Base-by-base conservation (phyloP, 30 jellyfish, hydroid and myxozoan species). In the Turritopsis dohrnii region DNA sequence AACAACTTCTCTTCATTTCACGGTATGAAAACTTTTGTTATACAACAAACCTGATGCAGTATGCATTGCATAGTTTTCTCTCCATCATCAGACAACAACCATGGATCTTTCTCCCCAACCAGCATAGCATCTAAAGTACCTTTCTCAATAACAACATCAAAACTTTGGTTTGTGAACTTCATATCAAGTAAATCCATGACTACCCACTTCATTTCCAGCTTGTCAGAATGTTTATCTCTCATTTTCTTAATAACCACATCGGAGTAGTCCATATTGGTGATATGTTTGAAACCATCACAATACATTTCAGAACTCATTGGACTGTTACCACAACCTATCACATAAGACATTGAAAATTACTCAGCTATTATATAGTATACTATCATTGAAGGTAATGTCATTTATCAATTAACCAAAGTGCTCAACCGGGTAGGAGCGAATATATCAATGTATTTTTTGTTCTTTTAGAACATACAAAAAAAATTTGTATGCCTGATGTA, bases 71-170 rank as follows among this genome's bases (percentile, higher is more conserved):
- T 26, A 18, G 31, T 72, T 72, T 72, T 31, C 22, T 72, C 81
- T 16, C 31, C 23, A 16, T 72, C 81, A 16, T 41, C 31, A 22
- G 81, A 72, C 22, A 72, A 0, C 17, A 41, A 17, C 81, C 81
- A 72, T 18, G 81, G 81, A 22, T 72, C 81, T 22, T 72, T 72
- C 22, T 72, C 60, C 3, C 20, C 52, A 72, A 72, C 81, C 81
- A 72, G 31, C n/a, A 72, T 26, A 1, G 81, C 31, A 22, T 72
- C 81, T 72, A 72, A 72, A 18, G 81, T 72, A 18, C 81, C 81
- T 72, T 72, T 72, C 22, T 72, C 81, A 26, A 72, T 72, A 26
- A 72, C 81, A 72, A 72, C 81, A 72, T 72, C 81, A 72, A 72
- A 72, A 8, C 81, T 72, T 72, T 18, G 52, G 52, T 41, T 18